Evolutionary conservation across 1,140 invertebrate genomes (phyloP).

Genomic region (Listronotus bonariensis): DNA sequence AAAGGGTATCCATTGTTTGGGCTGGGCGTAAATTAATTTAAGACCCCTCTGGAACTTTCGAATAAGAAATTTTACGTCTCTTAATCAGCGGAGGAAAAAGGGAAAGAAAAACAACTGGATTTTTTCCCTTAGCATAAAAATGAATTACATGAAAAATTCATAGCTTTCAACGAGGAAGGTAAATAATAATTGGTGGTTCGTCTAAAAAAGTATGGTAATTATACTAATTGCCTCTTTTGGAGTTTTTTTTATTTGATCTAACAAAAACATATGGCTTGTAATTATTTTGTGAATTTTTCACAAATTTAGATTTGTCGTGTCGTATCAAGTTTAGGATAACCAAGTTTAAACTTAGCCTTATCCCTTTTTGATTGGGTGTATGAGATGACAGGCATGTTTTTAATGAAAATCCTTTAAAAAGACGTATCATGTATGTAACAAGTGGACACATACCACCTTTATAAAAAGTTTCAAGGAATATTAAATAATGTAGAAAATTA

Average conservation of each 20-base stretch:
- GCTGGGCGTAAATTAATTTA: slow-evolving; percentile 37
- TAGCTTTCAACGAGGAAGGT: slow-evolving; percentile 29
- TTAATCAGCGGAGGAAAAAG: slow-evolving; percentile 31
- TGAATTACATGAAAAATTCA: slow-evolving; percentile 45
- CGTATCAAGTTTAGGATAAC: no score
- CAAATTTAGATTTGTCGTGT: neutral
- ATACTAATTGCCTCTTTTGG: slow-evolving; percentile 17
- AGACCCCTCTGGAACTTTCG: slow-evolving; percentile 25
- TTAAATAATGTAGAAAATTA: no score
- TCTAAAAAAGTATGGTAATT: slow-evolving; percentile 29
- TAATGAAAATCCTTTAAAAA: no score
- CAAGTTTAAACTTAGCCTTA: no score
- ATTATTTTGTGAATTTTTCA: neutral
- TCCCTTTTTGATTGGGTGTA: no score
- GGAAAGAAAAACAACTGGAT: slow-evolving; percentile 27
- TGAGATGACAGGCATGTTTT: no score
- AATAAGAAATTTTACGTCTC: slow-evolving; percentile 32
- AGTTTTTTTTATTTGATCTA: slow-evolving; percentile 3
- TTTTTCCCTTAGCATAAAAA: slow-evolving; percentile 33
- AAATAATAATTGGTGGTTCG: slow-evolving; percentile 35
- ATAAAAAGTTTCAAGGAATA: no score
- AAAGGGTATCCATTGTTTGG: slow-evolving; percentile 35
- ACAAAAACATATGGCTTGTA: neutral
- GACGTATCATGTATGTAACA: no score
- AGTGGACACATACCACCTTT: no score